phyloP scores from a whole-genome alignment of 2,888 invertebrate species.

The Drosophila emarginata region DNA sequence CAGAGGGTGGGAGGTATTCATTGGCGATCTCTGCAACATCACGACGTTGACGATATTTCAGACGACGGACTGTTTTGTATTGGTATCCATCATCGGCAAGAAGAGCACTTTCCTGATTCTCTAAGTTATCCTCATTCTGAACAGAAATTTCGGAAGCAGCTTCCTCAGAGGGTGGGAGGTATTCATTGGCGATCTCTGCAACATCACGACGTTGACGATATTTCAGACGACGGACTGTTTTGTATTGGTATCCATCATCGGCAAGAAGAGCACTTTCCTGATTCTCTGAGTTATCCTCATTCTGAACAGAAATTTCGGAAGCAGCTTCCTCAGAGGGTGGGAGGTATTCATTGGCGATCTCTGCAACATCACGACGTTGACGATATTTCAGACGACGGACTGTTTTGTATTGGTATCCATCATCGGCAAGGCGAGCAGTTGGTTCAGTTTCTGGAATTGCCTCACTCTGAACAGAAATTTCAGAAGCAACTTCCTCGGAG shows the following conservation, averaged over 20 bases:
- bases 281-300: neutral
- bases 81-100: constrained; percentile 55
- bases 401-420: constrained; percentile 68
- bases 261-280: constrained; percentile 48
- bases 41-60: constrained; percentile 63
- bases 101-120: constrained; percentile 44
- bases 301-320: constrained; percentile 21
- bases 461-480: constrained; percentile 31
- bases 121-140: neutral
- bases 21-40: constrained; percentile 56
- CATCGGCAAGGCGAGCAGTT: constrained; percentile 46
- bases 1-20: constrained; percentile 45
- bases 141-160: constrained; percentile 27
- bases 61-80: constrained; percentile 63
- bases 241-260: constrained; percentile 54
- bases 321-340: constrained; percentile 33
- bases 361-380: constrained; percentile 60
- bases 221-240: constrained; percentile 56
- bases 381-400: constrained; percentile 62
- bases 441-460: constrained; percentile 40
- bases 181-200: constrained; percentile 52
- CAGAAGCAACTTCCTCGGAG: constrained; percentile 9
- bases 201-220: constrained; percentile 63
- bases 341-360: constrained; percentile 50
- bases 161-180: constrained; percentile 57